Conservation (phyloP, 2,113 vertebrate species). For the Xenus cinereus region DNA sequence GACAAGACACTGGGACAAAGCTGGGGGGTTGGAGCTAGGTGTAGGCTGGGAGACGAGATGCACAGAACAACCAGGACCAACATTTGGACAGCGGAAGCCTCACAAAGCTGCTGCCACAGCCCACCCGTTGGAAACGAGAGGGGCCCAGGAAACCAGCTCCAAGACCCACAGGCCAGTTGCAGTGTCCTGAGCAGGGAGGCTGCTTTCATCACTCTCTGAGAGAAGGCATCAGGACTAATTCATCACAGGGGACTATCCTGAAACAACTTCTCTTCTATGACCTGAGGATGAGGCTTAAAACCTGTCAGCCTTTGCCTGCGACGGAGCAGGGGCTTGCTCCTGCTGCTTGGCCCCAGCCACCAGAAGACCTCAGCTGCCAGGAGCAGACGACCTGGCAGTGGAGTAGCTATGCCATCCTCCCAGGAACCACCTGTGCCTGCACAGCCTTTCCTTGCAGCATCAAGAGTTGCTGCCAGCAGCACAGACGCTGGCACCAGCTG, state of each 20-base stretch:
- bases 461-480: conserved; percentile 10
- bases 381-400: background rate
- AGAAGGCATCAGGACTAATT: background rate
- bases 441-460: background rate
- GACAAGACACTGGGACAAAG: background rate
- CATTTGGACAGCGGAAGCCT: background rate
- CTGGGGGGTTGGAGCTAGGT: background rate
- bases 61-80: background rate
- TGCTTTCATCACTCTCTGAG: background rate
- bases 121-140: background rate
- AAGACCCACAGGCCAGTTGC: background rate
- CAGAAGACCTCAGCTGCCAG: background rate
- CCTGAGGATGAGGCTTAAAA: background rate
- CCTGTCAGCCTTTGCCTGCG: fast-evolving
- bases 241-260: background rate
- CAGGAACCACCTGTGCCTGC: background rate
- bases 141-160: background rate
- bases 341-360: background rate
- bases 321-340: background rate
- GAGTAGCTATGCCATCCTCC: background rate
- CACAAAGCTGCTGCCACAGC: background rate
- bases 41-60: background rate
- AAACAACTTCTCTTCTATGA: background rate
- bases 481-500: conserved; percentile 34
- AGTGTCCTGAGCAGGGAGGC: background rate